Conservation (phyloP, 2,888 invertebrate species). For the Dicranocentrus wangi region DNA sequence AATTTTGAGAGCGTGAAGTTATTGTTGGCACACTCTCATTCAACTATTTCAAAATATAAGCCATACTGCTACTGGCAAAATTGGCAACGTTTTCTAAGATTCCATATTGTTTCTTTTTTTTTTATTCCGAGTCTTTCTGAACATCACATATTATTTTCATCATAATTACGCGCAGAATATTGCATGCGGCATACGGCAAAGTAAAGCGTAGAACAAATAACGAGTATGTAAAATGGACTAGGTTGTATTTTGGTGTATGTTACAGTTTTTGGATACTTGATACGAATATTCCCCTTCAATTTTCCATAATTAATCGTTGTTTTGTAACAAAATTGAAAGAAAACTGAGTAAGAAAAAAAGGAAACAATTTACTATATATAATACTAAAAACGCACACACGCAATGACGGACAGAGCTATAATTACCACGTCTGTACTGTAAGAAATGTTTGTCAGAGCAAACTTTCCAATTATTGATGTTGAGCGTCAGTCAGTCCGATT, state of each 20-base stretch:
- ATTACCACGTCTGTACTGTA: neutral
- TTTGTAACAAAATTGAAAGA: neutral
- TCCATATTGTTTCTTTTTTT: conserved; percentile 1
- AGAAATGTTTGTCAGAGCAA: neutral
- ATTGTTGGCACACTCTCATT: conserved; percentile 53
- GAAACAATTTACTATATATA: no score
- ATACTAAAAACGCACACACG: no score
- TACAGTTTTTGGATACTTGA: neutral
- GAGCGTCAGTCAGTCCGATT: conserved; percentile 2
- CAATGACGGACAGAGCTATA: conserved; percentile 3
- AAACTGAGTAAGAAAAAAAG: neutral
- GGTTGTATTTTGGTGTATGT: neutral
- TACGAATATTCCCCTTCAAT: neutral
- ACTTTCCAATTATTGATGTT: conserved; percentile 37
- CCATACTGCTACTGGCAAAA: conserved; percentile 4
- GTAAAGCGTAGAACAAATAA: neutral
- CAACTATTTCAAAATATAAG: conserved; percentile 23
- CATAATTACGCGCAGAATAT: neutral
- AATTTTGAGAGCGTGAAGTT: conserved; percentile 61
- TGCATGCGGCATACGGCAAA: conserved; percentile 1
- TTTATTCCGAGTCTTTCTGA: neutral
- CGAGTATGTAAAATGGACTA: neutral
- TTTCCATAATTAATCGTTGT: neutral
- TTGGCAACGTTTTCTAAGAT: conserved; percentile 1
- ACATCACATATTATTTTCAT: conserved; percentile 4